Percentiles rank a stretch among this genome's conserved stretches.
Evolutionary conservation across 2,888 invertebrate genomes (phyloP).

Genomic region (Ernsta delagoae): DNA sequence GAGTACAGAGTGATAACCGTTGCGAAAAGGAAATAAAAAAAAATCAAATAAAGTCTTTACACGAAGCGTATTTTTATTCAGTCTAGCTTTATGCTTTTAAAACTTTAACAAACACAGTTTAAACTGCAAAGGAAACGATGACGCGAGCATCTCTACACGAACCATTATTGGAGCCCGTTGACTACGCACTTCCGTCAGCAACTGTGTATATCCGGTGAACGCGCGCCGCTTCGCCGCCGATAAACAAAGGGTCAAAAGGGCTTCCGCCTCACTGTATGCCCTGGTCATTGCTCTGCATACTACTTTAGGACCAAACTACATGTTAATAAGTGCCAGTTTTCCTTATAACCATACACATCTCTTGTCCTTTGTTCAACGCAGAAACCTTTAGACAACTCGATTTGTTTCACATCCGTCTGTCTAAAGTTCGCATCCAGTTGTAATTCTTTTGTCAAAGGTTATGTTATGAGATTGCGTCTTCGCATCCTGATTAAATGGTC

Average conservation of each 20-base stretch:
- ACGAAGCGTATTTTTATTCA: too few relatives aligned
- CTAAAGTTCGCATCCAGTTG: constrained; percentile 25
- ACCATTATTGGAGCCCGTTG: constrained; percentile 48
- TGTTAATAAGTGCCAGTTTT: constrained; percentile 31
- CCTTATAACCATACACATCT: constrained; percentile 2
- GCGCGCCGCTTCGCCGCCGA: constrained; percentile 61
- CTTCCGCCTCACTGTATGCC: constrained; percentile 64
- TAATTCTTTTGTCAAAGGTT: constrained; percentile 28
- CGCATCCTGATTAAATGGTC: constrained; percentile 1
- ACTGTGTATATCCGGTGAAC: constrained; percentile 67
- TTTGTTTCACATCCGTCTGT: constrained; percentile 26
- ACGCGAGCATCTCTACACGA: constrained; percentile 33
- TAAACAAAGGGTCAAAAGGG: constrained; percentile 81
- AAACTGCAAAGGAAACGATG: constrained; percentile 6
- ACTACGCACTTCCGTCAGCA: constrained; percentile 75
- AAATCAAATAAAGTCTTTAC: background rate
- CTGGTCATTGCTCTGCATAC: constrained; percentile 47
- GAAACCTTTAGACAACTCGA: constrained; percentile 23
- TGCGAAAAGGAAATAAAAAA: background rate
- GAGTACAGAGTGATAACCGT: too few relatives aligned
- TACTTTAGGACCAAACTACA: constrained; percentile 28
- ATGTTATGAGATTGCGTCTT: constrained; percentile 4
- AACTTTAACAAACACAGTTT: background rate
- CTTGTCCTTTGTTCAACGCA: constrained; percentile 29
- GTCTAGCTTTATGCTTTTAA: background rate